Evolutionary conservation across 2,113 vertebrate species (phyloP).

Genomic region (Xenotilapia leptura): DNA sequence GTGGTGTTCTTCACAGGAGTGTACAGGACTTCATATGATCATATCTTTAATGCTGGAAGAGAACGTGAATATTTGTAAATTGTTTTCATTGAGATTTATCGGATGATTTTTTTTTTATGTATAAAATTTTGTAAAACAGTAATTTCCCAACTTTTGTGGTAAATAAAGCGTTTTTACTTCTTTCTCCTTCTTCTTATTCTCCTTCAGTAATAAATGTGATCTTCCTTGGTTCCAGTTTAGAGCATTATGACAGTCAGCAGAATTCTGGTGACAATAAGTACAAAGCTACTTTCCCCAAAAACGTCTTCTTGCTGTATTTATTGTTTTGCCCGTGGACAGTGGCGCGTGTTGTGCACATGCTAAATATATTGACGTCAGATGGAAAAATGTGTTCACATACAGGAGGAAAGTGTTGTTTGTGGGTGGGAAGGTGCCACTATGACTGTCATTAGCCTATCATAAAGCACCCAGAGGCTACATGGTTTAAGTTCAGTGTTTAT

Average conservation of each 20-base stretch:
- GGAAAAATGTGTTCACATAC: neutral
- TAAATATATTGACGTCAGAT: neutral
- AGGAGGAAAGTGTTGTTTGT: neutral
- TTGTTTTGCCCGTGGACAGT: neutral
- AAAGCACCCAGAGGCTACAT: neutral
- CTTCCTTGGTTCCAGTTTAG: neutral
- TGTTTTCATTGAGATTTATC: neutral
- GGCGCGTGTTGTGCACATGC: neutral
- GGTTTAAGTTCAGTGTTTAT: neutral
- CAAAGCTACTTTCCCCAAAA: neutral
- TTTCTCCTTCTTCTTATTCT: neutral
- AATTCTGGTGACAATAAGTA: neutral
- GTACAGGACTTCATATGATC: neutral
- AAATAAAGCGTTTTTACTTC: neutral
- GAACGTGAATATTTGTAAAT: neutral
- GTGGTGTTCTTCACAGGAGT: neutral
- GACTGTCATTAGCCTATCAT: neutral
- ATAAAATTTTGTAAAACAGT: neutral
- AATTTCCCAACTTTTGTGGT: neutral
- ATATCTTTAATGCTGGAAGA: neutral
- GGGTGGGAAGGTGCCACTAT: neutral
- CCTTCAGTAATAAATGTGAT: neutral
- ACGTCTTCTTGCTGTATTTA: neutral
- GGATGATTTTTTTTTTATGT: neutral
- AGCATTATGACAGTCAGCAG: neutral